Evolutionary conservation across 2,797 vertebrate species (phyloP), one percentile per base, ranked within the genome.

Genomic region (Myotis myotis): DNA sequence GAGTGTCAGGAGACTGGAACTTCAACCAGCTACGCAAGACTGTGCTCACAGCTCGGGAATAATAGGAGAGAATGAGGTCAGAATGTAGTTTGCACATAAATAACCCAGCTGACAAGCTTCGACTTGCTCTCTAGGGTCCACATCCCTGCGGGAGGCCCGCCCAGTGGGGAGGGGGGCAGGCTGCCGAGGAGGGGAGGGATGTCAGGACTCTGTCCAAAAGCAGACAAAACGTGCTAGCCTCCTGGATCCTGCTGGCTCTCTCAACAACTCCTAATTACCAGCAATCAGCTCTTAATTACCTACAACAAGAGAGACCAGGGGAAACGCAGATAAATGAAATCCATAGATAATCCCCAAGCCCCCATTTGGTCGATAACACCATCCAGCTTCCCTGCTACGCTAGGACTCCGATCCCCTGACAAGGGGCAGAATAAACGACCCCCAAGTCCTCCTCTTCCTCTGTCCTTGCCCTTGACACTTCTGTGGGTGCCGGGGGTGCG

Each of bases 231-330:
- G 6, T 57, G 68, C 28, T 76, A 68, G 81, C 49, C 96, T 95
- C 95, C 88, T 95, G 95, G 95, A 95, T 97, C 95, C 94, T 89
- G 92, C 97, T 87, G 96, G 93, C 91, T 95, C 95, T 89, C 93
- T 93, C 96, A 90, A 95, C 95, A 95, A 95, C 95, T 95, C 97
- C 97, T 96, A 97, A 97, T 97, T 97, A 97, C 96, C 94, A 95
- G 94, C 97, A 97, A 97, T 97, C 97, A 97, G 94, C 97, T 97
- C 95, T 96, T 97, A 97, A 97, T 97, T 97, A 97, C 96, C 95
- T 96, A 96, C 95, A 96, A 97, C 95, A 96, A 97, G 96, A 96
- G 93, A 96, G 95, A 95, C 92, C 41, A 60, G 94, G 95, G 92
- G 88, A 90, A 95, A 95, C 96, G 95, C 92, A 97, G 96, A 96